phyloP scores from a whole-genome alignment of 2,797 vertebrate species.

The Phrynocephalus vlangalii region DNA sequence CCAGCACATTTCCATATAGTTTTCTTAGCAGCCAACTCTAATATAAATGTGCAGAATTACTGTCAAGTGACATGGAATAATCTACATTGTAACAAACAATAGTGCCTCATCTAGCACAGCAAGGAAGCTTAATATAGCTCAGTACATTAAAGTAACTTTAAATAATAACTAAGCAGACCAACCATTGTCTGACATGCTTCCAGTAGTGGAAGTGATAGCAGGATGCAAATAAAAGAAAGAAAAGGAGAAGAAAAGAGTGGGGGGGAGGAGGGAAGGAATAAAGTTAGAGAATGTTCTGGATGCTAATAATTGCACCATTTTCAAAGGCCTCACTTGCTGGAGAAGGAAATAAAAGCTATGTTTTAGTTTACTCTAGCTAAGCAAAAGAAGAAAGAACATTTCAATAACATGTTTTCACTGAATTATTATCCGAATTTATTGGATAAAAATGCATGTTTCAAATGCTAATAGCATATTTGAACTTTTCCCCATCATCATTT shows the following conservation, averaged over 20 bases:
- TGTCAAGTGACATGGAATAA: background rate
- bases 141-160: conserved; percentile 21
- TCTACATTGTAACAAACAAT: background rate
- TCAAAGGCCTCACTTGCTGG: conserved; percentile 35
- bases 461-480: conserved; percentile 40
- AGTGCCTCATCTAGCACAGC: background rate
- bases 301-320: conserved; percentile 31
- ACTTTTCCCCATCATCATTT: conserved; percentile 6
- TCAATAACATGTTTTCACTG: conserved; percentile 28
- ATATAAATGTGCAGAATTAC: background rate
- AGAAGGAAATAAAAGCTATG: conserved; percentile 30
- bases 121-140: conserved; percentile 9
- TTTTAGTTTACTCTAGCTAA: conserved; percentile 10
- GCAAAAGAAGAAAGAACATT: conserved; percentile 6
- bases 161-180: background rate
- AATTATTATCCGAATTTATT: conserved; percentile 47
- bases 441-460: conserved; percentile 36
- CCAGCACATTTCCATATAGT: conserved; percentile 22
- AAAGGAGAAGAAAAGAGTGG: conserved; percentile 20
- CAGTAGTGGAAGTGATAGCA: background rate
- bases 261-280: background rate
- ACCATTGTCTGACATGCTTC: background rate
- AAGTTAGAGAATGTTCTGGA: background rate
- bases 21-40: conserved; percentile 25
- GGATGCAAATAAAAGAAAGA: conserved; percentile 8